phyloP scores from a whole-genome alignment of 2,113 vertebrate species.

The Tyto alba region DNA sequence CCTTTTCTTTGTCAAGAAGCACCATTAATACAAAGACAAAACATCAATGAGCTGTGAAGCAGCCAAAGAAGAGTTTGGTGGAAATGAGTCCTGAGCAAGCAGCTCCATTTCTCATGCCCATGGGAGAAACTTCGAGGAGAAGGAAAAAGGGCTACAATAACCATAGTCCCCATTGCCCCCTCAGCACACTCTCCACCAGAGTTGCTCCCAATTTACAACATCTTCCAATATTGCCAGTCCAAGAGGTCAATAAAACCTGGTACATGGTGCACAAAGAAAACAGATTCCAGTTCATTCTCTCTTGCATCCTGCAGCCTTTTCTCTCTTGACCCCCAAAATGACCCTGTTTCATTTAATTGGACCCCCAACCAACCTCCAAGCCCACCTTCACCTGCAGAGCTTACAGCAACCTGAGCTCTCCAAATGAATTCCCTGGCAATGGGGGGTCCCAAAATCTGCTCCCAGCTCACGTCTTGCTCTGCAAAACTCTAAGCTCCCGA shows the following conservation, averaged over 20 bases:
- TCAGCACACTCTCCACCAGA: background rate
- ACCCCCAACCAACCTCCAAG: background rate
- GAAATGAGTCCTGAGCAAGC: background rate
- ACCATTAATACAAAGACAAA: background rate
- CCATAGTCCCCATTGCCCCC: fast-evolving
- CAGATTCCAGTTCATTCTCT: background rate
- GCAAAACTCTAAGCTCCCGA: fast-evolving
- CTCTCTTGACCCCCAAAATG: background rate
- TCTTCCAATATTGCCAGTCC: background rate
- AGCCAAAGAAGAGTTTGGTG: background rate
- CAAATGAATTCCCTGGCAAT: background rate
- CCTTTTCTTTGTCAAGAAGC: background rate
- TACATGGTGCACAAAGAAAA: background rate
- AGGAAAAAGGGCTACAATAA: background rate
- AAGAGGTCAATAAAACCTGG: background rate
- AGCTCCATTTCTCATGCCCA: background rate
- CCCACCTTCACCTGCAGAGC: background rate
- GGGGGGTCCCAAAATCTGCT: background rate
- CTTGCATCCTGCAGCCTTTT: background rate
- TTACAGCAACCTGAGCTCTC: background rate
- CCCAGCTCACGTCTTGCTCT: background rate
- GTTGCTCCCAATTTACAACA: background rate
- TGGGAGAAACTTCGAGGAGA: background rate
- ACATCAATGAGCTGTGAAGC: background rate
- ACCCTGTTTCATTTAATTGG: background rate